Evolutionary conservation across 2,113 vertebrate species (phyloP).

Genomic region (Catharus fuscescens): DNA sequence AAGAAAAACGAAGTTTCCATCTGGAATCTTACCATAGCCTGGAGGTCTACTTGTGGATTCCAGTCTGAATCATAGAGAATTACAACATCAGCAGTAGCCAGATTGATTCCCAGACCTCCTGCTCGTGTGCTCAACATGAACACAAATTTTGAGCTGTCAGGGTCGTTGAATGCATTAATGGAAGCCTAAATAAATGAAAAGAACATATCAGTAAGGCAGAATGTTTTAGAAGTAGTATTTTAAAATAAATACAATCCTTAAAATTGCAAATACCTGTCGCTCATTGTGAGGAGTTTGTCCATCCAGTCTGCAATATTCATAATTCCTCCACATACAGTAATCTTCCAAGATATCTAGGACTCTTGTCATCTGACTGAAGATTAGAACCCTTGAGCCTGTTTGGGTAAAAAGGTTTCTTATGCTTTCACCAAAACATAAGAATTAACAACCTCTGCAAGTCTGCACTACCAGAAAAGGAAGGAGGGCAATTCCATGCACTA

Average conservation of each 20-base stretch:
- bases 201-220: background rate
- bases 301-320: slow-evolving; percentile 92
- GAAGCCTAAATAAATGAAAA: slow-evolving; percentile 81
- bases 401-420: background rate
- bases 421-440: background rate
- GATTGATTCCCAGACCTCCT: slow-evolving; percentile 96
- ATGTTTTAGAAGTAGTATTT: background rate
- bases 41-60: slow-evolving; percentile 99
- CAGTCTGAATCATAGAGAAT: slow-evolving; percentile 98
- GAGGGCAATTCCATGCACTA: background rate
- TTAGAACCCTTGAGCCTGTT: slow-evolving; percentile 91
- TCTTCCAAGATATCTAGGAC: slow-evolving; percentile 97
- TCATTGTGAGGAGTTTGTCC: slow-evolving; percentile 97
- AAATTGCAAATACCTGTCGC: slow-evolving; percentile 83
- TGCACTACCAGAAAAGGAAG: background rate
- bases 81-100: slow-evolving; percentile 97
- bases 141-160: slow-evolving; percentile 92
- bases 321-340: slow-evolving; percentile 98
- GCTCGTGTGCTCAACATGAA: slow-evolving; percentile 98
- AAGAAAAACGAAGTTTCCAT: fast-evolving
- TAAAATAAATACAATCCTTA: background rate
- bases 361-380: slow-evolving; percentile 99
- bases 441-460: background rate
- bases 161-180: slow-evolving; percentile 92
- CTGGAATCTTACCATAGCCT: slow-evolving; percentile 88